These are phyloP conservation scores for Podarcis muralis DNA, from an alignment of 2,113 vertebrate genomes.

Conservation along the genomic window DNA sequence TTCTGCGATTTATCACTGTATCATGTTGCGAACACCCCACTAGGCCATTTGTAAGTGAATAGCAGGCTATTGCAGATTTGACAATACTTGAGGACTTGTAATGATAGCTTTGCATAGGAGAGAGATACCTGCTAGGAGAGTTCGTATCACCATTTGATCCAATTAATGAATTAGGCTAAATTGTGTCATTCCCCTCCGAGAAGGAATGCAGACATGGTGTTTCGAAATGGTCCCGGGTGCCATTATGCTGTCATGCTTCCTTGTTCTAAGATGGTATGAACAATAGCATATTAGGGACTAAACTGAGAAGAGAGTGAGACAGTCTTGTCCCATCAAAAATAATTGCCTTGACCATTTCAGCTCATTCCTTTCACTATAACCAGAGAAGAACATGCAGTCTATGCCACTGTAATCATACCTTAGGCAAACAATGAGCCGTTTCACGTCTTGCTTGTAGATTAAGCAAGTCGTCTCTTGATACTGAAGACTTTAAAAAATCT, in stretches of 20 bases:
- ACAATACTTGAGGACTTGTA: constrained; percentile 60
- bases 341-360: constrained; percentile 37
- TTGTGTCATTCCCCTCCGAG: constrained; percentile 45
- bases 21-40: constrained; percentile 54
- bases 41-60: constrained; percentile 65
- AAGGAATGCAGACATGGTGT: constrained; percentile 54
- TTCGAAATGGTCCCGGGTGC: constrained; percentile 34
- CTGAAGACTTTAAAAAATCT: constrained; percentile 8
- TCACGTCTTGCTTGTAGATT: not conserved
- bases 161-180: constrained; percentile 63
- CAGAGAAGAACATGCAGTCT: not conserved
- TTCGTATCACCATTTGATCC: constrained; percentile 62
- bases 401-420: not conserved
- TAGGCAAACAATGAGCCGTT: not conserved
- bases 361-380: constrained; percentile 42
- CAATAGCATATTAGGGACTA: constrained; percentile 53
- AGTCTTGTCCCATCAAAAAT: constrained; percentile 32
- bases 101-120: constrained; percentile 52
- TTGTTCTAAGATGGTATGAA: constrained; percentile 36
- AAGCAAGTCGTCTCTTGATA: not conserved
- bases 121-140: constrained; percentile 51
- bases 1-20: constrained; percentile 65
- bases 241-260: constrained; percentile 38
- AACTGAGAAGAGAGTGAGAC: constrained; percentile 26
- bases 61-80: constrained; percentile 60